These are phyloP conservation scores for Helarctos malayanus DNA, from an alignment of 2,797 vertebrate genomes.

Conservation along the genomic window DNA sequence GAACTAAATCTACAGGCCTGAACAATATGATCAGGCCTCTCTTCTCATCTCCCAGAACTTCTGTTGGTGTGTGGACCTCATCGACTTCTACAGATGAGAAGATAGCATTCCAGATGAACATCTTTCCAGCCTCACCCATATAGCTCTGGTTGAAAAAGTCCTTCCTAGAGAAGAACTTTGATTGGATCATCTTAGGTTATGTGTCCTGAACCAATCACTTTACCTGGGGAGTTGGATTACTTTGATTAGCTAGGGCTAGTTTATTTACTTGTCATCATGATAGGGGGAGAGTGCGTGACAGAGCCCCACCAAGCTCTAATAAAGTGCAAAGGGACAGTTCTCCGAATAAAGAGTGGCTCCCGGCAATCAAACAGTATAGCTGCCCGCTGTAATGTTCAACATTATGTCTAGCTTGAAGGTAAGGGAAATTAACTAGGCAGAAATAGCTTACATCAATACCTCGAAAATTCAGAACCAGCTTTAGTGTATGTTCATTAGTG, in stretches of 20 bases:
- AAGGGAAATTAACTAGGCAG: constrained; percentile 18
- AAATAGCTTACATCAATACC: background rate
- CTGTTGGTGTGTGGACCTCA: background rate
- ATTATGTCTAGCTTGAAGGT: constrained; percentile 7
- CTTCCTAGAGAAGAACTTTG: background rate
- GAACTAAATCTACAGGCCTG: background rate
- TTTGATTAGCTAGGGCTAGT: background rate
- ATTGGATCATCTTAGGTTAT: background rate
- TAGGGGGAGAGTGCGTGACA: background rate
- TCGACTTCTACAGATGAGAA: background rate
- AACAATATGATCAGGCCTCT: background rate
- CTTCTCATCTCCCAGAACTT: background rate
- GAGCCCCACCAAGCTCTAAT: background rate
- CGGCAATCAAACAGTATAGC: background rate
- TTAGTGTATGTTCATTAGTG: background rate
- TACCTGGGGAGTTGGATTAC: background rate
- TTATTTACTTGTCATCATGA: background rate
- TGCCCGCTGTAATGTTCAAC: background rate
- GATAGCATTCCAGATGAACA: background rate
- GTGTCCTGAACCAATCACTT: background rate
- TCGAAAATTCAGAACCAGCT: background rate
- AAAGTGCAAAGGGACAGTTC: background rate
- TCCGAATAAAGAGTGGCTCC: background rate
- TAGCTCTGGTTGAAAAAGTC: background rate
- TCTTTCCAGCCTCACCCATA: background rate